Percentiles rank a stretch among this genome's conserved stretches.
These are phyloP conservation scores for Zaprionus camerounensis DNA, from an alignment of 1,140 invertebrate species.

Conservation along the genomic window DNA sequence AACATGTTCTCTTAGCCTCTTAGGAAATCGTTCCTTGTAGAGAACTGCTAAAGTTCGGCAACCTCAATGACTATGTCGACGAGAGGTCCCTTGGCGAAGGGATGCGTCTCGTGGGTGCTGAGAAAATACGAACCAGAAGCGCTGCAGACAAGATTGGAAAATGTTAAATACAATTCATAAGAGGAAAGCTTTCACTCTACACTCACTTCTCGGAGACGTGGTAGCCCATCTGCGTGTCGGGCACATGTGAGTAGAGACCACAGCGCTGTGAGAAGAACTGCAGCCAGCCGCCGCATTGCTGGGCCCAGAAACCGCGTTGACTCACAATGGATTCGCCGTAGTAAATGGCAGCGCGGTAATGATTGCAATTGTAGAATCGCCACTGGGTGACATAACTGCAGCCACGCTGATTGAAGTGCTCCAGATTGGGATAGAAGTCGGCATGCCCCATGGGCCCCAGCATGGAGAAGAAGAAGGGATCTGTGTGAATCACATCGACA, in stretches of 20 bases:
- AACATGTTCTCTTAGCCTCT: no score
- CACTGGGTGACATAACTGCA: constrained; percentile 85
- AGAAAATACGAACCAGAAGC: constrained; percentile 72
- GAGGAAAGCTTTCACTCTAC: neutral
- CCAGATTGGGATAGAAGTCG: constrained; percentile 94
- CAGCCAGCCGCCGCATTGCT: constrained; percentile 69
- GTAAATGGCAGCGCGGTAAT: constrained; percentile 85
- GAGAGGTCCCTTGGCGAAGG: constrained; percentile 69
- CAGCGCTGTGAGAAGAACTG: constrained; percentile 69
- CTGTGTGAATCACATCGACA: constrained; percentile 92
- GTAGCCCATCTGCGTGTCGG: constrained; percentile 71
- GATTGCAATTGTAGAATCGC: constrained; percentile 85
- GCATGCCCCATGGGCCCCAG: constrained; percentile 87
- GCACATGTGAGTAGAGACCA: constrained; percentile 50
- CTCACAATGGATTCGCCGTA: constrained; percentile 86
- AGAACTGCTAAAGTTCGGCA: constrained; percentile 28
- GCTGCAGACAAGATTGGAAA: constrained; percentile 29
- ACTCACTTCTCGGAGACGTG: constrained; percentile 63
- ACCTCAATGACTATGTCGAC: constrained; percentile 58
- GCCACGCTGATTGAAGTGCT: constrained; percentile 89
- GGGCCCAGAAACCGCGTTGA: constrained; percentile 70
- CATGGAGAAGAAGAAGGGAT: constrained; percentile 87
- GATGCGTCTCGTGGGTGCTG: constrained; percentile 56
- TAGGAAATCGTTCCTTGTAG: no score
- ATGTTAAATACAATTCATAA: neutral